These are phyloP conservation scores for Leptosomus discolor DNA, from an alignment of 2,113 vertebrate species.

Conservation along the genomic window DNA sequence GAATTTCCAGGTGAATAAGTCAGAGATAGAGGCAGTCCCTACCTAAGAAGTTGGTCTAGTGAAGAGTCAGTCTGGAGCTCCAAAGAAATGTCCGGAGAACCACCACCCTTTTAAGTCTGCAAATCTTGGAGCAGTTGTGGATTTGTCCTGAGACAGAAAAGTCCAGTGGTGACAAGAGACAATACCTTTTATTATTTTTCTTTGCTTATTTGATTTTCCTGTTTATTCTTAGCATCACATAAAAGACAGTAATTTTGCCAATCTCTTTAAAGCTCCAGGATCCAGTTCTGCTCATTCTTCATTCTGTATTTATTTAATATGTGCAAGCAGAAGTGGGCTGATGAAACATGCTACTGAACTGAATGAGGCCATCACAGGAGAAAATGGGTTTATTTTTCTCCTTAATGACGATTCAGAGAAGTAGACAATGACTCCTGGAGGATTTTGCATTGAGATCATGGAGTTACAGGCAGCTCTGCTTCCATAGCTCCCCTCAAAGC, in stretches of 20 bases:
- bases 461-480: not conserved
- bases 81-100: not conserved
- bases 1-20: not conserved
- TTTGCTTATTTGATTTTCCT: not conserved
- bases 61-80: not conserved
- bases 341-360: not conserved
- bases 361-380: not conserved
- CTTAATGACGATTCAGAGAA: not conserved
- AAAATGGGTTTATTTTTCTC: constrained; percentile 44
- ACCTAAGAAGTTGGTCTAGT: not conserved
- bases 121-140: not conserved
- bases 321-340: not conserved
- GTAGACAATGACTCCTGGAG: not conserved
- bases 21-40: not conserved
- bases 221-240: not conserved
- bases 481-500: not conserved
- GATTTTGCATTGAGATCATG: not conserved
- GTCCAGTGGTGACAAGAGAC: not conserved
- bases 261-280: not conserved
- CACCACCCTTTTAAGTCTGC: not conserved
- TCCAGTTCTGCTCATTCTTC: constrained; percentile 13
- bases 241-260: not conserved
- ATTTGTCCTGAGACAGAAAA: not conserved
- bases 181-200: not conserved
- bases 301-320: constrained; percentile 9